Conservation (phyloP, 2,113 vertebrate species). For the Leucosticte australis region DNA sequence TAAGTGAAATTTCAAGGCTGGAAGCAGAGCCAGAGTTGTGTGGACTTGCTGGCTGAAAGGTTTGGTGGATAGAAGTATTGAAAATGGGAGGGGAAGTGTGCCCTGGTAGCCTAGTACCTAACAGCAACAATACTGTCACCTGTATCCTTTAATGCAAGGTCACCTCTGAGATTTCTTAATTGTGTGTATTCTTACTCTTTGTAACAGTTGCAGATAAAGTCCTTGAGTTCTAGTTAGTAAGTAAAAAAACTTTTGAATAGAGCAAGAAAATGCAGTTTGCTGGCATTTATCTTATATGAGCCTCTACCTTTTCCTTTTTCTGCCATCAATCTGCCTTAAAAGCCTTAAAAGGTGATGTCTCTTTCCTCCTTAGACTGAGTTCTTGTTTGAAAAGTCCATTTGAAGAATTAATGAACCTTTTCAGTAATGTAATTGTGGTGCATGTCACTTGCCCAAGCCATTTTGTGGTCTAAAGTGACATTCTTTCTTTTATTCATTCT, state of each 20-base stretch:
- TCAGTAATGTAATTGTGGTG: neutral
- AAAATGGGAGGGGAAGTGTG: neutral
- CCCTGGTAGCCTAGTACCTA: neutral
- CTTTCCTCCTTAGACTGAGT: neutral
- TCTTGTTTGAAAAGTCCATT: neutral
- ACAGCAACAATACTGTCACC: neutral
- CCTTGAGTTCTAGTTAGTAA: neutral
- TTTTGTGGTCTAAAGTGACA: neutral
- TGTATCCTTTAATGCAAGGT: neutral
- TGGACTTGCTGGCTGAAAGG: neutral
- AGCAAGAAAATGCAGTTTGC: neutral
- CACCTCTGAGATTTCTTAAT: neutral
- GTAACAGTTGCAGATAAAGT: neutral
- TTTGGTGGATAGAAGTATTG: neutral
- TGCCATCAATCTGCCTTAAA: neutral
- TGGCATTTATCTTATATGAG: neutral
- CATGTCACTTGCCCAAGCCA: neutral
- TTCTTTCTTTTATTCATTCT: neutral
- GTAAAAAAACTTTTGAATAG: neutral
- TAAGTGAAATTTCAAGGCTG: neutral
- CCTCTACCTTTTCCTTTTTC: neutral
- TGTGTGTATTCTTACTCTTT: neutral
- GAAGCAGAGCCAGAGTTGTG: neutral
- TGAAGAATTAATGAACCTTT: conserved; percentile 6
- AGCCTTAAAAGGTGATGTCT: neutral